Percentiles rank a stretch among this genome's conserved stretches.
Evolutionary conservation across 2,797 vertebrate genomes (phyloP).

Genomic region (Siniperca undulata): DNA sequence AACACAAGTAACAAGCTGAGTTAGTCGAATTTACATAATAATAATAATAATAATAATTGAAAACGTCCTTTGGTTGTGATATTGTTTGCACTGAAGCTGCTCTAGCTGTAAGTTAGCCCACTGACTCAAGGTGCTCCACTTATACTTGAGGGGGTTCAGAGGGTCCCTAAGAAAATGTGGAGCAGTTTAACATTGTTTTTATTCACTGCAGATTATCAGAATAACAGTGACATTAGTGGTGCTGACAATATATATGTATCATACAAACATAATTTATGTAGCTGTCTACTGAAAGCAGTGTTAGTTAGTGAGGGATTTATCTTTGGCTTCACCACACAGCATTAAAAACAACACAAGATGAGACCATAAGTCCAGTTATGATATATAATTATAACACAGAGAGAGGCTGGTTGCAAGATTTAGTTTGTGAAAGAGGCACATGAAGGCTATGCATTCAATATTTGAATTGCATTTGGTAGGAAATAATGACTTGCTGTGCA

Average conservation of each 20-base stretch:
- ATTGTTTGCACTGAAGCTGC: neutral
- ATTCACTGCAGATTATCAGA: neutral
- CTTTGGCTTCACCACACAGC: neutral
- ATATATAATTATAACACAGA: neutral
- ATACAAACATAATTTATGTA: neutral
- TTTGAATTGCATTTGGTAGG: slow-evolving; percentile 1
- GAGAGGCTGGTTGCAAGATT: neutral
- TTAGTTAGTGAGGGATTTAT: neutral
- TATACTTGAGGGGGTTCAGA: neutral
- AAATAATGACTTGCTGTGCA: neutral
- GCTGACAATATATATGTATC: neutral
- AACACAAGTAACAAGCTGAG: neutral
- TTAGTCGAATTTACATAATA: too few relatives aligned
- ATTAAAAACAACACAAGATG: neutral
- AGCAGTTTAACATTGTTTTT: neutral
- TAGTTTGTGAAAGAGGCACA: neutral
- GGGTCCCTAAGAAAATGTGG: neutral
- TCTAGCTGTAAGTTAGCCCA: neutral
- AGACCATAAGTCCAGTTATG: neutral
- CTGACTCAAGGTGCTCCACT: neutral
- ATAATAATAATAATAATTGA: too few relatives aligned
- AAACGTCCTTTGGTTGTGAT: neutral
- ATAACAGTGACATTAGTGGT: neutral
- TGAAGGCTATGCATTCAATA: neutral
- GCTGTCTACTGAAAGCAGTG: neutral